A percentile compares a stretch with the other conserved stretches of the same genome.
phyloP scores from a whole-genome alignment of 2,797 vertebrate genomes.

The Platyrinchus mystaceus region DNA sequence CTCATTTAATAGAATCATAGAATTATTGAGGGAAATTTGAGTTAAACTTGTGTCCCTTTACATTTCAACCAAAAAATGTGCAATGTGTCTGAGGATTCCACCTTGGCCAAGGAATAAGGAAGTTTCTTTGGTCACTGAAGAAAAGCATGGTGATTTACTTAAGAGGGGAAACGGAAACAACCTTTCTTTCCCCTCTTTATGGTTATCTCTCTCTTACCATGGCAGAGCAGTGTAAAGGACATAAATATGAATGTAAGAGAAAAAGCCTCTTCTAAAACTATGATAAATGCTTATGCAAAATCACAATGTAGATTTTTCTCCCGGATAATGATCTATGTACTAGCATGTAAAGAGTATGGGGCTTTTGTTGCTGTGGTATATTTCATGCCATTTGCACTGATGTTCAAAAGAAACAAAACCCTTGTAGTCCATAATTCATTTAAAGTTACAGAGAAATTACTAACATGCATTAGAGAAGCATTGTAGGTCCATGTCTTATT shows the following conservation, averaged over 20 bases:
- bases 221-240: not conserved
- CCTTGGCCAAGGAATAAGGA: not conserved
- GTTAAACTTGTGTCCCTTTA: not conserved
- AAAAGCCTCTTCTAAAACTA: not conserved
- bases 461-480: not conserved
- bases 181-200: not conserved
- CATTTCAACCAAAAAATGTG: not conserved
- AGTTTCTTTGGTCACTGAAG: conserved; percentile 19
- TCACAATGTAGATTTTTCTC: not conserved
- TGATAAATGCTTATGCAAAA: not conserved
- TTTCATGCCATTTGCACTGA: not conserved
- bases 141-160: not conserved
- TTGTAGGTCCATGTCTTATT: not conserved
- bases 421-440: not conserved
- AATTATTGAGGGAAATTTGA: not conserved
- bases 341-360: not conserved
- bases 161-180: not conserved
- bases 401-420: not conserved
- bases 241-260: not conserved
- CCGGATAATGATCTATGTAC: not conserved
- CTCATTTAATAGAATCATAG: not conserved
- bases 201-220: not conserved
- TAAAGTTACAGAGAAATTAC: not conserved
- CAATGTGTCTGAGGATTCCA: not conserved
- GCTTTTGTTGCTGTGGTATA: not conserved